Conservation (phyloP, 1,140 invertebrate genomes). For the Penaeus indicus region DNA sequence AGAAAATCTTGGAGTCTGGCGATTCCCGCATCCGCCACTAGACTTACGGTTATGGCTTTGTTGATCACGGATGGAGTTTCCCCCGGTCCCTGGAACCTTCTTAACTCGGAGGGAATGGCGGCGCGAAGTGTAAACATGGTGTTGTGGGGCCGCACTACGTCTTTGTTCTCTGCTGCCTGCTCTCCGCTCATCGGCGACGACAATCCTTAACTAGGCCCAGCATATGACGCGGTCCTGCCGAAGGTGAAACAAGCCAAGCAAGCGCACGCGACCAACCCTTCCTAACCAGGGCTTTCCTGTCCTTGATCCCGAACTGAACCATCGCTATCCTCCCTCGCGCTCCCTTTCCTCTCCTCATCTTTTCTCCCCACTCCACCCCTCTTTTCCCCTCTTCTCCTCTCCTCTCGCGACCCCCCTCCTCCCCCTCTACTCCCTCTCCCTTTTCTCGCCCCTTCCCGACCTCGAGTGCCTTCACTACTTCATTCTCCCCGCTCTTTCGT, state of each 20-base stretch:
- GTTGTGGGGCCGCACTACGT: slow-evolving; percentile 7
- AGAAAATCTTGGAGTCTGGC: slow-evolving; percentile 46
- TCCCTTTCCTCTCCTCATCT: slow-evolving; percentile 1
- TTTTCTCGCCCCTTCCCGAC: background rate
- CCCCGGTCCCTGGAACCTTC: slow-evolving; percentile 33
- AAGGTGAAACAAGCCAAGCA: too few relatives aligned
- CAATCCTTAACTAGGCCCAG: background rate
- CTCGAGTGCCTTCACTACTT: too few relatives aligned
- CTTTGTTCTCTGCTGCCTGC: slow-evolving; percentile 22
- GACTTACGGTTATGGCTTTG: slow-evolving; percentile 54
- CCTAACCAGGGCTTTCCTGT: too few relatives aligned
- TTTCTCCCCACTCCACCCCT: background rate
- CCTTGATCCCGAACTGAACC: too few relatives aligned
- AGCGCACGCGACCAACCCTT: too few relatives aligned
- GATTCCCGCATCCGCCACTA: slow-evolving; percentile 47
- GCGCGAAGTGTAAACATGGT: slow-evolving; percentile 38
- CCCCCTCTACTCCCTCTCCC: background rate
- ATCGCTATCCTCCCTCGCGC: too few relatives aligned
- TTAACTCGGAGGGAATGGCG: slow-evolving; percentile 33
- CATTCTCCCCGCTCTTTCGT: too few relatives aligned
- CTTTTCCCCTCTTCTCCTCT: background rate
- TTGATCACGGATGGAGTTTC: slow-evolving; percentile 55
- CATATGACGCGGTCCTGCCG: too few relatives aligned
- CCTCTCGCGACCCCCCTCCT: background rate
- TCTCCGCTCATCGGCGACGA: background rate